Base-by-base conservation (phyloP, 2,797 vertebrate genomes). In the Epinephelus coioides region DNA sequence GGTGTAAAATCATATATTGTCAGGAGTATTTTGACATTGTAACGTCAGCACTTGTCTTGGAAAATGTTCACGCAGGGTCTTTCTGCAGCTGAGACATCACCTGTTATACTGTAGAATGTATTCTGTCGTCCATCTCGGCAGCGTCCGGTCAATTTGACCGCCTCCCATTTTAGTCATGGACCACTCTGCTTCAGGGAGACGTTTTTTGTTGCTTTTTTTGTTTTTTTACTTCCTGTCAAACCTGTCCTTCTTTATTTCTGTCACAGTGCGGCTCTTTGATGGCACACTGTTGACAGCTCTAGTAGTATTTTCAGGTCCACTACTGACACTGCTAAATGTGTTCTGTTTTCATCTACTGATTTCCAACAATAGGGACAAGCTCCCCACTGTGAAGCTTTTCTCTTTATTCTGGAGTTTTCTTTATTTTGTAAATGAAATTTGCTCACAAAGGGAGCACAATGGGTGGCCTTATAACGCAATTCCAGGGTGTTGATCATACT, bases 271-370 rank as follows among this genome's bases (percentile, higher is more conserved):
- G 19, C 6, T 72, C 54, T 73, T 19, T 53, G 57, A 55, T 61
- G 55, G 65, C 21, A 43, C 27, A 0, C 9, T 10, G 54, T 56
- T 70, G 61, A 62, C 68, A 73, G 62, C 38, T 59, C 5, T 12
- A 23, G 59, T 73, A 11, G 54, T 59, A 46, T 73, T 73, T 54
- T 27, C 2, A n/a, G 30, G 25, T 17, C 40, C 14, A 30, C 25
- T 18, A 63, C 43, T 73, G 55, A 54, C 23, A 23, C 19, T 19
- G 27, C 46, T 23, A 27, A 25, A 65, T 73, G 69, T 78, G 34
- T 51, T 78, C 10, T 43, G 44, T 59, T 77, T 60, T 53, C 54
- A 69, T 70, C 27, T n/a, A 50, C 30, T 72, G 55, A 10, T 61
- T 71, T 78, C 19, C 44, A 72, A 12, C 25, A 73, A 49, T 12